A percentile compares a stretch with the other conserved stretches of the same genome.
phyloP scores from a whole-genome alignment of 2,797 vertebrate species.

The Diglossa cyanea region DNA sequence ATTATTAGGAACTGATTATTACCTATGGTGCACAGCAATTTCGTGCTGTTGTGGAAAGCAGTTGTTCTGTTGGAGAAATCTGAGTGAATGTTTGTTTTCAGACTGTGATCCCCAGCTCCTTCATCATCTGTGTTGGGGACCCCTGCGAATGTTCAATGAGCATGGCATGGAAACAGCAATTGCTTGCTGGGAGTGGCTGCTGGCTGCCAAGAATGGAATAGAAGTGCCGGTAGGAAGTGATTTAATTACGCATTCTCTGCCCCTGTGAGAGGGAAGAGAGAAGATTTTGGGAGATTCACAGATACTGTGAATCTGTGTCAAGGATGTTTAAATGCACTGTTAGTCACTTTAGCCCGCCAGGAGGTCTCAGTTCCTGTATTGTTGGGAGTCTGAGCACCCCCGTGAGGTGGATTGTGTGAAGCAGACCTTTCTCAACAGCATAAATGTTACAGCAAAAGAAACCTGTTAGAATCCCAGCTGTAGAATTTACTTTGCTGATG shows the following conservation, averaged over 20 bases:
- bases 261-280: not conserved
- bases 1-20: not conserved
- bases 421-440: not conserved
- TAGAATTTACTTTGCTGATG: not conserved
- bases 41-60: not conserved
- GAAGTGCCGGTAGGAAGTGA: constrained; percentile 87
- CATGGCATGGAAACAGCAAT: constrained; percentile 93
- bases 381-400: not conserved
- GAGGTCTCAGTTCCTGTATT: not conserved
- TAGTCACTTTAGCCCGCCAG: not conserved
- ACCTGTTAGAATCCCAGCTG: not conserved
- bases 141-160: constrained; percentile 92
- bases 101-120: constrained; percentile 92
- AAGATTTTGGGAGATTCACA: not conserved
- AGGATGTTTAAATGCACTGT: not conserved
- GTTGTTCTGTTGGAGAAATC: not conserved
- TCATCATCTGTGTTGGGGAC: constrained; percentile 94
- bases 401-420: not conserved
- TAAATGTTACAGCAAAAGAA: not conserved
- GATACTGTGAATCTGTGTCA: not conserved
- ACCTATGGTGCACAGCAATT: not conserved
- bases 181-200: constrained; percentile 97
- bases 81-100: constrained; percentile 65
- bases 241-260: not conserved
- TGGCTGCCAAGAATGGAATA: constrained; percentile 88